Conservation (phyloP, 2,888 invertebrate species). For the Chydorus sphaericus region DNA sequence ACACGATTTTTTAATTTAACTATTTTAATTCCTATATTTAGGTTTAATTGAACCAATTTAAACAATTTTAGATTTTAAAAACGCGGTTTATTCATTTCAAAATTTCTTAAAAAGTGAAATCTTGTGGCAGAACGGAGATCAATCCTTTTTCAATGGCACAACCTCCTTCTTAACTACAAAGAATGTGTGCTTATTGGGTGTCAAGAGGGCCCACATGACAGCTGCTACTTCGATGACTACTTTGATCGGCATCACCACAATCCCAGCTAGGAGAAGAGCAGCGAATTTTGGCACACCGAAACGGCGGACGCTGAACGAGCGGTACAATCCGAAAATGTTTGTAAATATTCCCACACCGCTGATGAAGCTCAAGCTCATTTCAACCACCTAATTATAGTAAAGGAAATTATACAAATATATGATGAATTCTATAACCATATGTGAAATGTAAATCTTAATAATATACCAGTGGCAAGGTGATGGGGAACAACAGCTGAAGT, state of each 20-base stretch:
- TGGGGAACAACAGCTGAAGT: slow-evolving; percentile 65
- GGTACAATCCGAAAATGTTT: slow-evolving; percentile 95
- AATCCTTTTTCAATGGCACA: too few relatives aligned
- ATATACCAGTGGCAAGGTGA: slow-evolving; percentile 52
- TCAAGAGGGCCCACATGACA: slow-evolving; percentile 83
- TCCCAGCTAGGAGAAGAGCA: slow-evolving; percentile 66
- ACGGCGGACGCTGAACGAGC: slow-evolving; percentile 79
- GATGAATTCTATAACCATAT: neutral
- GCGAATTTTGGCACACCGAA: slow-evolving; percentile 64
- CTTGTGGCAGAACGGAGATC: too few relatives aligned
- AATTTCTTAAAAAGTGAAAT: too few relatives aligned
- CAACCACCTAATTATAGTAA: slow-evolving; percentile 44
- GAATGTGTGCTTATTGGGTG: slow-evolving; percentile 93
- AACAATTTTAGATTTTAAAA: too few relatives aligned
- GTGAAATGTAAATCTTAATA: neutral
- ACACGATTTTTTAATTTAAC: too few relatives aligned
- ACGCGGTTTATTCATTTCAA: too few relatives aligned
- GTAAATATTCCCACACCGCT: slow-evolving; percentile 91
- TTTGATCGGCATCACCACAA: slow-evolving; percentile 84
- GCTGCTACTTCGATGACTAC: slow-evolving; percentile 87
- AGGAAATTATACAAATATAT: neutral
- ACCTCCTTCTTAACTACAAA: slow-evolving; percentile 91
- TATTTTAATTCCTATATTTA: too few relatives aligned
- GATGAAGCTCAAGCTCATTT: slow-evolving; percentile 76
- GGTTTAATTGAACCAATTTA: too few relatives aligned